Conservation (phyloP, 2,113 vertebrate genomes). For the Leucopternis melanops region DNA sequence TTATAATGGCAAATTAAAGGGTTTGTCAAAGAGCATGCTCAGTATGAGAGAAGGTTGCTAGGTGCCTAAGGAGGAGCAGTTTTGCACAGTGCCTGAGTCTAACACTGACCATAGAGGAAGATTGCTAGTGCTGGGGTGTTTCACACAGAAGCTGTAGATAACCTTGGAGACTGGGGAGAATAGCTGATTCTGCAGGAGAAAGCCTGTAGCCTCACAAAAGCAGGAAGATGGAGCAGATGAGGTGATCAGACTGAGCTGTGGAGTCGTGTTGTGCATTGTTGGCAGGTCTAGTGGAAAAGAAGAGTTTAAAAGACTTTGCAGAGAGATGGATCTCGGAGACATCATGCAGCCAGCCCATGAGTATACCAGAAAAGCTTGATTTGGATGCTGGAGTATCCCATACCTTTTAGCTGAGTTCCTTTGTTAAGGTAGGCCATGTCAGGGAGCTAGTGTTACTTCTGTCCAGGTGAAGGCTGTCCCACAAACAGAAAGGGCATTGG, state of each 20-base stretch:
- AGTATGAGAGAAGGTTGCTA: background rate
- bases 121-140: background rate
- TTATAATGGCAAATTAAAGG: background rate
- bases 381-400: background rate
- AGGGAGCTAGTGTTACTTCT: background rate
- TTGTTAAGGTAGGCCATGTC: background rate
- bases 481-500: background rate
- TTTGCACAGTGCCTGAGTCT: too few species aligned
- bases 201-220: background rate
- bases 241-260: background rate
- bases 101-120: background rate
- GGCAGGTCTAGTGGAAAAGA: background rate
- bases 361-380: background rate
- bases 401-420: background rate
- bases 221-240: background rate
- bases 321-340: background rate
- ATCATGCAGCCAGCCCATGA: background rate
- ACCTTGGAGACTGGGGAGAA: background rate
- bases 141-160: background rate
- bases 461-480: background rate
- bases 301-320: background rate
- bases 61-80: background rate
- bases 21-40: background rate
- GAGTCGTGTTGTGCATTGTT: background rate
- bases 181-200: background rate